Conservation (phyloP, 2,113 vertebrate species). For the Mesembrinibis cayennensis region DNA sequence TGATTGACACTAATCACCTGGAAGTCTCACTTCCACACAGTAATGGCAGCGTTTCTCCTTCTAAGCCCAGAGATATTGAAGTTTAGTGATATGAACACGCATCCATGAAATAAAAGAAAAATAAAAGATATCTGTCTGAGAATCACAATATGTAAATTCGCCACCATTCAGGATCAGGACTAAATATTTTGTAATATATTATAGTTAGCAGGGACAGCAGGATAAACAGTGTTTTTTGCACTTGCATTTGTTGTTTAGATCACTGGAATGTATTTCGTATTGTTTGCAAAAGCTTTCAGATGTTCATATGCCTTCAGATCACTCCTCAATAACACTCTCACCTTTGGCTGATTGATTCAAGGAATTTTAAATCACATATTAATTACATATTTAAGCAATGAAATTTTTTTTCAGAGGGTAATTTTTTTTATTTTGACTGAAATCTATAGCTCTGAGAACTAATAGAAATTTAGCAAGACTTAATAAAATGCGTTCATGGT, state of each 20-base stretch:
- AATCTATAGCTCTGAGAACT: neutral
- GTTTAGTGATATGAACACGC: neutral
- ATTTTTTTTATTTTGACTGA: slow-evolving; percentile 10
- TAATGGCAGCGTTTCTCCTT: neutral
- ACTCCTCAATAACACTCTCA: neutral
- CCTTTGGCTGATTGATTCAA: neutral
- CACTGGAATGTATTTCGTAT: neutral
- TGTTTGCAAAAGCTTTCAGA: neutral
- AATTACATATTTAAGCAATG: neutral
- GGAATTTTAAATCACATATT: neutral
- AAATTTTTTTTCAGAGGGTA: neutral
- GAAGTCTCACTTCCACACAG: neutral
- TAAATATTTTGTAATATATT: neutral
- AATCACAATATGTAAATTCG: neutral
- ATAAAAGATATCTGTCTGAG: neutral
- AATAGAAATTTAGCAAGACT: neutral
- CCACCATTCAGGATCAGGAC: neutral
- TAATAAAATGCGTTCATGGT: neutral
- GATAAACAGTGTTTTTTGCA: neutral
- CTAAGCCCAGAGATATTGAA: neutral
- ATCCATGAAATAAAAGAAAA: neutral
- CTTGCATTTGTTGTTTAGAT: neutral
- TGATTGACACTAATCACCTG: neutral
- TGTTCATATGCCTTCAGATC: neutral
- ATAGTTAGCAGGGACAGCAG: neutral